These are phyloP conservation scores for Pogonus chalceus DNA, from an alignment of 1,140 invertebrate species.

Conservation along the genomic window DNA sequence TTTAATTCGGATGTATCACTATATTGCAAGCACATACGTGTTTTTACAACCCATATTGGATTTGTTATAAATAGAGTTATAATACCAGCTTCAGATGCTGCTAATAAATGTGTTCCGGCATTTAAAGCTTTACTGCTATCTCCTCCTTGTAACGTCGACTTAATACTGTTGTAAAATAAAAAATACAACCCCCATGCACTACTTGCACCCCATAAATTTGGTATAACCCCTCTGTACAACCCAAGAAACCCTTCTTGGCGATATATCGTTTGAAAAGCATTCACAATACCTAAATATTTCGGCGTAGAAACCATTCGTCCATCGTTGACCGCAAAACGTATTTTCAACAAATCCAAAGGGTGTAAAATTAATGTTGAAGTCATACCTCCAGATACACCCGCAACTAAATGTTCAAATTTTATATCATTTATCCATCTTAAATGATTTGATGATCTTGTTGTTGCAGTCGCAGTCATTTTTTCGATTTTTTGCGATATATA, in stretches of 20 bases:
- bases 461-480: conserved; percentile 4
- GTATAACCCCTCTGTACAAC: conserved; percentile 86
- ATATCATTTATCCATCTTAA: conserved; percentile 52
- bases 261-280: conserved; percentile 79
- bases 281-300: conserved; percentile 74
- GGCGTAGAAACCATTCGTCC: conserved; percentile 65
- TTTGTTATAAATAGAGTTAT: conserved; percentile 88
- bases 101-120: conserved; percentile 76
- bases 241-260: conserved; percentile 78
- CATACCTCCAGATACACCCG: conserved; percentile 87
- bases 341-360: conserved; percentile 93
- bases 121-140: conserved; percentile 66
- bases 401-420: conserved; percentile 87
- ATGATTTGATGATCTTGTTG: not conserved
- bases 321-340: conserved; percentile 94
- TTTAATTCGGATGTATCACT: conserved; percentile 42
- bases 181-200: conserved; percentile 98
- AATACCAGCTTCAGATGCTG: conserved; percentile 83
- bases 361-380: conserved; percentile 82
- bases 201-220: conserved; percentile 94
- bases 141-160: conserved; percentile 75
- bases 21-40: conserved; percentile 77
- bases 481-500: not conserved
- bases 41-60: conserved; percentile 97
- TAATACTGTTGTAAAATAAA: conserved; percentile 90